Evolutionary conservation across 2,888 invertebrate genomes (phyloP).

Genomic region (Odontocolon sp.): DNA sequence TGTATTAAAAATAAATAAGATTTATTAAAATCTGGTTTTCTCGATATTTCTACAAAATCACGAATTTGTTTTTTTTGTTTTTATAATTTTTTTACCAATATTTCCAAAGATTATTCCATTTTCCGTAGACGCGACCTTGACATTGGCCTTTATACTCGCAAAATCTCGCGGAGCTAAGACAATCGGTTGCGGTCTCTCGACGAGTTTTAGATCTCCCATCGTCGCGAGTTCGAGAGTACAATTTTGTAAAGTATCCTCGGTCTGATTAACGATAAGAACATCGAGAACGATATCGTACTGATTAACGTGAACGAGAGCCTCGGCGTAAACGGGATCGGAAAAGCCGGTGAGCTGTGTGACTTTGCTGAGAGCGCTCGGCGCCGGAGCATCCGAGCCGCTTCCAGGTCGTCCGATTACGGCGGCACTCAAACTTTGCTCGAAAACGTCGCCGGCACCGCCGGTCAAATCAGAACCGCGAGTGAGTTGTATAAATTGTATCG

Average conservation of each 20-base stretch:
- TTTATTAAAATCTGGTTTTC: background rate
- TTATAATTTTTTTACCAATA: conserved; percentile 85
- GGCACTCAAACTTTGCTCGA: conserved; percentile 95
- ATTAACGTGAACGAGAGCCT: conserved; percentile 99
- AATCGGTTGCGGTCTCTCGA: conserved; percentile 97
- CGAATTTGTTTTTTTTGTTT: background rate
- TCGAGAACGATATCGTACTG: conserved; percentile 99
- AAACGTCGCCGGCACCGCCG: conserved; percentile 89
- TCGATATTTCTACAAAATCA: background rate
- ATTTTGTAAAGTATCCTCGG: conserved; percentile 98
- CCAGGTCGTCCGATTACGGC: conserved; percentile 88
- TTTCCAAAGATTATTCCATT: conserved; percentile 99
- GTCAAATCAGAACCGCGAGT: conserved; percentile 85
- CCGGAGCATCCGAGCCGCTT: conserved; percentile 81
- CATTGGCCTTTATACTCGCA: conserved; percentile 98
- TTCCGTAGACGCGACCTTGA: conserved; percentile 99
- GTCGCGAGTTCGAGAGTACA: conserved; percentile 99
- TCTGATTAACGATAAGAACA: conserved; percentile 99
- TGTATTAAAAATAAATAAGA: background rate
- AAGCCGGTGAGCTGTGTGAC: conserved; percentile 99
- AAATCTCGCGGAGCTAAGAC: conserved; percentile 98
- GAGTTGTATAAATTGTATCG: conserved; percentile 91
- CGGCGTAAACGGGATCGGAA: conserved; percentile 99
- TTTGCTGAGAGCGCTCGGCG: conserved; percentile 86
- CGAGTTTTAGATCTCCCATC: conserved; percentile 97